Conservation (phyloP, 2,888 invertebrate species). For the Rhamnusium bicolor region DNA sequence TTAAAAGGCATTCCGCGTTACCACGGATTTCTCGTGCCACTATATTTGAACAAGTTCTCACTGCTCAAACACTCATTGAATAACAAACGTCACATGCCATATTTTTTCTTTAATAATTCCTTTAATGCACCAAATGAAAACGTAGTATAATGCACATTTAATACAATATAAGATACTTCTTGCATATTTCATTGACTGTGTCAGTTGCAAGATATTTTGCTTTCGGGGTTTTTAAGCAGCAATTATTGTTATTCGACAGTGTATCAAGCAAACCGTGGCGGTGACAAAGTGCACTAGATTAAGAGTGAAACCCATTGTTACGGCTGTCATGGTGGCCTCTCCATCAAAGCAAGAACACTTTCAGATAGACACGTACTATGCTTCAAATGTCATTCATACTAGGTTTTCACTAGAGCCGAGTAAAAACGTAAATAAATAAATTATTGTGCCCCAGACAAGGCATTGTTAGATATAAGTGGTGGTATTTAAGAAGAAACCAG, state of each 20-base stretch:
- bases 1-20: no score
- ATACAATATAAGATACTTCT: neutral
- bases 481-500: neutral
- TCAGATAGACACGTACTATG: constrained; percentile 48
- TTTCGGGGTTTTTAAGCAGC: constrained; percentile 40
- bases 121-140: no score
- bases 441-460: neutral
- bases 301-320: constrained; percentile 63
- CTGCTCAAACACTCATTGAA: neutral
- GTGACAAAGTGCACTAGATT: constrained; percentile 68
- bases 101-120: neutral
- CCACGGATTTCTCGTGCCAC: no score
- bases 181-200: constrained; percentile 32
- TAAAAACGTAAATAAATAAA: constrained; percentile 10
- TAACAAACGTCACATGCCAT: neutral
- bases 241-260: constrained; percentile 50
- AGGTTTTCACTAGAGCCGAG: constrained; percentile 29
- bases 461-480: neutral
- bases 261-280: constrained; percentile 60
- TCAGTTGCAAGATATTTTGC: constrained; percentile 36
- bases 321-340: constrained; percentile 67
- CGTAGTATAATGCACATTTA: neutral
- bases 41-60: neutral
- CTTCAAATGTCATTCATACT: constrained; percentile 59
- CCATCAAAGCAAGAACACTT: constrained; percentile 64